Conservation (phyloP, 1,140 invertebrate genomes). For the Hyphantria cunea region DNA sequence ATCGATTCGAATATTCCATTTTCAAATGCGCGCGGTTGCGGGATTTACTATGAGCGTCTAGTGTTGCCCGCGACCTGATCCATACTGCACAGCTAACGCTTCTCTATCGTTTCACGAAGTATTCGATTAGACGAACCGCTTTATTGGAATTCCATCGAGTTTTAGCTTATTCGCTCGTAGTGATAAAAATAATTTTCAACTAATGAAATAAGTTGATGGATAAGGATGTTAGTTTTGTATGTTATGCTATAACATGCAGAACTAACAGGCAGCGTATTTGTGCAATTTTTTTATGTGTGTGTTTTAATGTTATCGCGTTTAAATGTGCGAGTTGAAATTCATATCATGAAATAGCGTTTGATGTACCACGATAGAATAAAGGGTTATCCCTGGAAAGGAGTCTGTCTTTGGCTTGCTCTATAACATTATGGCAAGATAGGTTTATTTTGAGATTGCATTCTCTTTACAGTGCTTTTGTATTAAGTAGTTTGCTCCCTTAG, state of each 20-base stretch:
- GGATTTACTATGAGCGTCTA: conserved; percentile 35
- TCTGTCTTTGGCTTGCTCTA: no score
- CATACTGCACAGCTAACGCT: conserved; percentile 38
- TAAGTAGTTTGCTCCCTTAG: no score
- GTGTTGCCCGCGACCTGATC: conserved; percentile 36
- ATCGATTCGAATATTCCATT: conserved; percentile 21
- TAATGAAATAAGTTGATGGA: conserved; percentile 19
- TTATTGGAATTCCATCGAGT: conserved; percentile 40
- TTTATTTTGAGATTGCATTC: neutral
- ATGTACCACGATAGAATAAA: no score
- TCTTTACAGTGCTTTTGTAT: neutral
- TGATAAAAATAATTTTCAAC: conserved; percentile 12
- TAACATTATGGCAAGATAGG: no score
- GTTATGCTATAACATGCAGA: conserved; percentile 7
- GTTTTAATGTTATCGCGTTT: conserved; percentile 13
- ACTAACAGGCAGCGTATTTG: neutral
- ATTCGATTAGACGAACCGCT: conserved; percentile 32
- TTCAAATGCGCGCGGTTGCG: conserved; percentile 6
- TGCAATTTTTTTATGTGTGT: conserved; percentile 14
- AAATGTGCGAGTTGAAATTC: no score
- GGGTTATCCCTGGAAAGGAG: no score
- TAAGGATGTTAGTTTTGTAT: conserved; percentile 8
- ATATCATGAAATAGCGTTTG: no score
- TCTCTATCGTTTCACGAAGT: conserved; percentile 10
- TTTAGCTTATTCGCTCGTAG: conserved; percentile 34